A percentile compares a stretch with the other conserved stretches of the same genome.
phyloP scores from a whole-genome alignment of 2,888 invertebrate species.

The Mimumesa dahlbomi region DNA sequence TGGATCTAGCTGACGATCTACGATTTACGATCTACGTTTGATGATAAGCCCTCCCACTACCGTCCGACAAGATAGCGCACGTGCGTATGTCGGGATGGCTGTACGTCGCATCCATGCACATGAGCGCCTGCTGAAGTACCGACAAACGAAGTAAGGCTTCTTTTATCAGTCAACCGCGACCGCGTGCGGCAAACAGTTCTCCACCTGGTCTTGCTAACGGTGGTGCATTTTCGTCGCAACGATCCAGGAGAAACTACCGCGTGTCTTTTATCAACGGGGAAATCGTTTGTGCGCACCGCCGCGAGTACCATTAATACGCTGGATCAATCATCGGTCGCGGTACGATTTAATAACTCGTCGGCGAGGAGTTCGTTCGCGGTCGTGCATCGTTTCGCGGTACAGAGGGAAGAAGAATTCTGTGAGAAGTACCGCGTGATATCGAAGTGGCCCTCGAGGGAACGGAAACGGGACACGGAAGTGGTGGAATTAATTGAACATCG shows the following conservation, averaged over 20 bases:
- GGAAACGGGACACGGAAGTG: conserved; percentile 17
- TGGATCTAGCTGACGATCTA: conserved; percentile 45
- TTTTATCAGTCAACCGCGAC: conserved; percentile 78
- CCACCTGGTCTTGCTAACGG: conserved; percentile 12
- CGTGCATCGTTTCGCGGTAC: background rate
- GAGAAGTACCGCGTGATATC: background rate
- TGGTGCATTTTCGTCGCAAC: conserved; percentile 12
- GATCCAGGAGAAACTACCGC: too few species aligned
- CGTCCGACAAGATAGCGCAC: conserved; percentile 55
- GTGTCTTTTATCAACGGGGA: background rate
- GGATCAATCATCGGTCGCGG: conserved; percentile 30
- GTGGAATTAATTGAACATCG: conserved; percentile 29
- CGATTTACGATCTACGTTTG: conserved; percentile 36
- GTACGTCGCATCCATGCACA: conserved; percentile 43
- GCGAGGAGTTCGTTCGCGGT: background rate
- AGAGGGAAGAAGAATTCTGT: background rate
- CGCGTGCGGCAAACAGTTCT: conserved; percentile 71
- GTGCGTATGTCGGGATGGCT: conserved; percentile 45
- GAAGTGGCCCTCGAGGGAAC: background rate
- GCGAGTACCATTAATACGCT: conserved; percentile 17
- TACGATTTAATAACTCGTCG: background rate
- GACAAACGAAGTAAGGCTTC: conserved; percentile 53
- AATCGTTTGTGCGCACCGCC: background rate
- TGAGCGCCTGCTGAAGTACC: conserved; percentile 41
- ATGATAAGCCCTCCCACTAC: conserved; percentile 33